A percentile compares a stretch with the other conserved stretches of the same genome.
These are phyloP conservation scores for Geotrypetes seraphini DNA, from an alignment of 2,797 vertebrate species.

Conservation along the genomic window DNA sequence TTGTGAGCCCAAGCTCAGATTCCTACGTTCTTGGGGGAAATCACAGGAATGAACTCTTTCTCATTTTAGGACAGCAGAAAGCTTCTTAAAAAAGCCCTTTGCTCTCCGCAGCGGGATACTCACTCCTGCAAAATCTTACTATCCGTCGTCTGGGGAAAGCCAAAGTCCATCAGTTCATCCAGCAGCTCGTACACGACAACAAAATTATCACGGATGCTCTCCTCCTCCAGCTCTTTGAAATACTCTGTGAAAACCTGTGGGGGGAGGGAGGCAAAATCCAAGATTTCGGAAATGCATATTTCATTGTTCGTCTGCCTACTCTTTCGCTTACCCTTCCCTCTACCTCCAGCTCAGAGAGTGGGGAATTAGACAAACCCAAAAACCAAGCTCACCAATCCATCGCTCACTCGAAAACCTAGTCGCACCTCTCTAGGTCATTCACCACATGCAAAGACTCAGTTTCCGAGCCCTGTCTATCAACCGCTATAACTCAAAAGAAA, in stretches of 20 bases:
- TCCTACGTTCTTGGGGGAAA: too few species aligned
- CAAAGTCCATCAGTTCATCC: slow-evolving; percentile 93
- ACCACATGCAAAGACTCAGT: too few species aligned
- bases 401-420: too few species aligned
- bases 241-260: slow-evolving; percentile 84
- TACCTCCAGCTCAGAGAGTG: background rate
- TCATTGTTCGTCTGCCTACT: background rate
- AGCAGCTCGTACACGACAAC: slow-evolving; percentile 87
- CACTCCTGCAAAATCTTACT: slow-evolving; percentile 93
- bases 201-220: slow-evolving; percentile 90
- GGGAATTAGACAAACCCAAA: background rate
- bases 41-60: too few species aligned
- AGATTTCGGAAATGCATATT: background rate
- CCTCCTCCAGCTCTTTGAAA: slow-evolving; percentile 90
- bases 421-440: too few species aligned
- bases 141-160: slow-evolving; percentile 91
- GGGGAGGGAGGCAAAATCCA: background rate
- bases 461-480: too few species aligned
- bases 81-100: too few species aligned
- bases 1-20: too few species aligned
- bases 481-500: too few species aligned
- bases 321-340: too few species aligned
- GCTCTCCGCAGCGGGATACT: slow-evolving; percentile 25
- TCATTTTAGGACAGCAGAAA: background rate
- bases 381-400: too few species aligned